These are phyloP conservation scores for Microcebus tavaratra DNA, from an alignment of 2,113 vertebrate genomes.

Conservation along the genomic window DNA sequence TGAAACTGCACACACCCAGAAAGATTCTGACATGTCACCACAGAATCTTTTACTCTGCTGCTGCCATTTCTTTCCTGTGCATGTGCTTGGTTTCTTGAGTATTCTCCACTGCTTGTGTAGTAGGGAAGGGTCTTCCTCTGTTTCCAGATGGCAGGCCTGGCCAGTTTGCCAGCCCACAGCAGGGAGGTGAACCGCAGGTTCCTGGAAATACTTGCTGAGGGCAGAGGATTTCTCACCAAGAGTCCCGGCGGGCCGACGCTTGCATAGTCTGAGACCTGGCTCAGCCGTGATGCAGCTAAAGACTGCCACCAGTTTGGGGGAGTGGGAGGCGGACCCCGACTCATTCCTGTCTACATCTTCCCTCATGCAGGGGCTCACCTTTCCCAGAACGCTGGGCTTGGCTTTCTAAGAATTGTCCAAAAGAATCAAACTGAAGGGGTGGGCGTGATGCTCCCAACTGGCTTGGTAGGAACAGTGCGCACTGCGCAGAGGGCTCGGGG, in stretches of 20 bases:
- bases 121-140: not conserved
- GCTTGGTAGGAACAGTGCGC: not conserved
- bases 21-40: not conserved
- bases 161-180: not conserved
- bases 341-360: not conserved
- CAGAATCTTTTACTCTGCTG: not conserved
- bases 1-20: not conserved
- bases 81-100: not conserved
- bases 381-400: too few relatives aligned
- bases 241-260: not conserved
- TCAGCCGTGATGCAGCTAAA: accelerated
- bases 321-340: accelerated
- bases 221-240: not conserved
- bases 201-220: not conserved
- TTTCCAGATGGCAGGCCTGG: not conserved
- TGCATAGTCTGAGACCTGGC: not conserved
- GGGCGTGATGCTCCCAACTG: too few relatives aligned
- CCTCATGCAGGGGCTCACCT: too few relatives aligned
- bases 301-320: not conserved
- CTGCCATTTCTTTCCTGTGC: not conserved
- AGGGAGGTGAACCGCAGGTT: not conserved
- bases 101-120: not conserved
- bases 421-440: not conserved
- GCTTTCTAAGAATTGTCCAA: not conserved
- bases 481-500: not conserved